Evolutionary conservation across 2,888 invertebrate species (phyloP).

Genomic region (Eilema griseolum): DNA sequence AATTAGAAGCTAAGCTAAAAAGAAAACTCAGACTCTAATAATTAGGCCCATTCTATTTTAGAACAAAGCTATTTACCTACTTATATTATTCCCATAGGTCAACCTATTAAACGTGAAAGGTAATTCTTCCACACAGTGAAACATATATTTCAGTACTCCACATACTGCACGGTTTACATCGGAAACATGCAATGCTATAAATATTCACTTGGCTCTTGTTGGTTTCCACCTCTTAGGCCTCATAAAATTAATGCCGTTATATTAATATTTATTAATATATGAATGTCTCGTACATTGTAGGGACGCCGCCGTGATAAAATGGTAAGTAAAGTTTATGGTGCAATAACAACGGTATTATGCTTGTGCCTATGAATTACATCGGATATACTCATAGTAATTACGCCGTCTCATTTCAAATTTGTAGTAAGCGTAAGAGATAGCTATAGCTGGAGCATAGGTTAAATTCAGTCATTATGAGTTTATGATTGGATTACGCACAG

Average conservation of each 20-base stretch:
- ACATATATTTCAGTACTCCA: conserved; percentile 55
- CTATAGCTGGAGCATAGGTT: conserved; percentile 40
- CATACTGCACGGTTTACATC: conserved; percentile 65
- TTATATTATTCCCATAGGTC: conserved; percentile 25
- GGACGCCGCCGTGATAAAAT: conserved; percentile 77
- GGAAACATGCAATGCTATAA: conserved; percentile 75
- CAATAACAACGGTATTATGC: conserved; percentile 73
- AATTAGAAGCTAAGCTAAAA: too few relatives aligned
- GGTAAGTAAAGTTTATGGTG: conserved; percentile 80
- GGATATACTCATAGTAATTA: conserved; percentile 50
- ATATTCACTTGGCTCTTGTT: conserved; percentile 79
- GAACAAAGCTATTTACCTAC: not conserved
- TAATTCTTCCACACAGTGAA: conserved; percentile 51
- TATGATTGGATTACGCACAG: conserved; percentile 38
- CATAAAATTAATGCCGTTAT: conserved; percentile 82
- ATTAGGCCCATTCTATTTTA: too few relatives aligned
- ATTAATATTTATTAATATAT: conserved; percentile 85
- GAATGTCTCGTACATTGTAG: conserved; percentile 66
- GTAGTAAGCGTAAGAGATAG: conserved; percentile 38
- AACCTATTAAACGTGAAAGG: conserved; percentile 52
- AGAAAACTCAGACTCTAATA: not conserved
- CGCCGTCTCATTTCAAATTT: conserved; percentile 50
- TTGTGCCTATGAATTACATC: conserved; percentile 70
- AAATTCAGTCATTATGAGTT: conserved; percentile 45
- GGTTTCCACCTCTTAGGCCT: conserved; percentile 81